These are phyloP conservation scores for Noctua janthina DNA, from an alignment of 2,888 invertebrate species.

Conservation along the genomic window DNA sequence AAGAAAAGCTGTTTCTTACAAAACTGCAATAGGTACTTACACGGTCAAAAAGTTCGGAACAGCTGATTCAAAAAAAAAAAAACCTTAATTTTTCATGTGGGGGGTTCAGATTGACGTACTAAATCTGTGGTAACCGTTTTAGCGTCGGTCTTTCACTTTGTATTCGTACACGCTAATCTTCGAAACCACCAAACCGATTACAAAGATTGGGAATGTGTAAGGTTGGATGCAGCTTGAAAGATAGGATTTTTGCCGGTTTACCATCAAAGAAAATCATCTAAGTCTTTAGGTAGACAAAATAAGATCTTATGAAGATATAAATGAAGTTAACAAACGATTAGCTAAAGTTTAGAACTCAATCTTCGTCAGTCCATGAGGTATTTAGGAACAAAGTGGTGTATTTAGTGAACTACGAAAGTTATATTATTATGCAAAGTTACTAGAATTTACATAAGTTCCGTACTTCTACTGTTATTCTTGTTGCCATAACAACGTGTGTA, in stretches of 20 bases:
- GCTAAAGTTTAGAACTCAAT: background rate
- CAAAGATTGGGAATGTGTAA: background rate
- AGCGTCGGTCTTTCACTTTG: background rate
- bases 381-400: background rate
- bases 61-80: too few species aligned
- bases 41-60: too few species aligned
- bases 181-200: background rate
- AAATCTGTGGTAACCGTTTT: too few species aligned
- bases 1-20: too few species aligned
- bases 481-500: conserved; percentile 78
- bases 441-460: conserved; percentile 20
- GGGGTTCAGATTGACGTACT: too few species aligned
- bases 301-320: background rate
- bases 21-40: too few species aligned
- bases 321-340: background rate
- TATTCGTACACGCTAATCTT: background rate
- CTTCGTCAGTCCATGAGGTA: background rate
- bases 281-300: background rate
- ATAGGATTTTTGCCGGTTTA: background rate
- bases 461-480: conserved; percentile 56
- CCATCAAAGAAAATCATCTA: background rate
- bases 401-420: conserved; percentile 14
- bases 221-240: too few species aligned
- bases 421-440: conserved; percentile 51
- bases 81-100: too few species aligned